Base-by-base conservation (phyloP, 2,113 vertebrate genomes). In the Malaclemys terrapin region DNA sequence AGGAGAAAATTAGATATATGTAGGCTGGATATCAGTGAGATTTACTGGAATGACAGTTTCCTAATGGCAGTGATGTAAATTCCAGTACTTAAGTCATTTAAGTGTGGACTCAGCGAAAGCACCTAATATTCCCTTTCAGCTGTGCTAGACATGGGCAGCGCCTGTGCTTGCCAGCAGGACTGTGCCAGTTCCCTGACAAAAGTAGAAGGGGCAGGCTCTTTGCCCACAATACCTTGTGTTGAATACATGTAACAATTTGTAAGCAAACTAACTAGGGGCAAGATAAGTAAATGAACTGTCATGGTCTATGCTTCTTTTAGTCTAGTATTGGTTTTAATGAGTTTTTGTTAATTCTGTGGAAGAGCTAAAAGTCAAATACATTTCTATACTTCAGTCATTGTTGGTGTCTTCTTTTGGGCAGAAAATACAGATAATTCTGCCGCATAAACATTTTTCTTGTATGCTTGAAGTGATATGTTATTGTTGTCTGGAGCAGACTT, bases 251-350 rank as follows among this genome's bases (percentile, higher is more conserved):
- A 53, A 16, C 47, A 38, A 84, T 84, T 85, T 81, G 14, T 81
- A 81, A 76, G 10, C 53, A 85, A 88, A 75, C 13, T 38, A 47
- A 20, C 52, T 65, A 31, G 54, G 59, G 69, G 3, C 4, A 47
- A 54, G 35, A 24, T 7, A 42, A 35, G 0, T 50, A 80, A 52
- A 16, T 31, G 0, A 13, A 5, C 22, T 87, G 75, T 72, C 0
- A 29, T 53, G 86, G 85, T 82, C 82, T 72, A 62, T 62, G 78
- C 4, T 24, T 47, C 38, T 81, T 83, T 84, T 90, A 24, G 38
- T 91, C 89, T 90, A 6, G 3, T 89, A 49, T 6, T 31, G 3
- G 4, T 69, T 8, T 0, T 31, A 38, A 45, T 82, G 27, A 82
- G 27, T 87, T 89, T 93, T 85, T 24, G 24, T 85, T 85, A 12